Evolutionary conservation across 37 sponge, comb jelly and placozoan species (phyloP).

Genomic region (Halichondria panicea): DNA sequence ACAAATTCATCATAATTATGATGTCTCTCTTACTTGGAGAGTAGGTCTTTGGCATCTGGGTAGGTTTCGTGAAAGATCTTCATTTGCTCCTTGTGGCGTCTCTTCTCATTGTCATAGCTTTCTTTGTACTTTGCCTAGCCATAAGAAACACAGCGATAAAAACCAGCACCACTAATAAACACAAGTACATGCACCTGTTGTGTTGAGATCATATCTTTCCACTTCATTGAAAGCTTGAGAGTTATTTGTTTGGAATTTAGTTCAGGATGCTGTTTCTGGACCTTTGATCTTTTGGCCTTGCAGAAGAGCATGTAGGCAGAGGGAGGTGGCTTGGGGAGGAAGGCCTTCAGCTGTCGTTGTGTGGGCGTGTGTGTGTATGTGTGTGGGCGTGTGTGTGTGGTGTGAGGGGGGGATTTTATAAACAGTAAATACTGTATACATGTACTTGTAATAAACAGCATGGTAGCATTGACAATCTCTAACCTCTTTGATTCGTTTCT

Average conservation of each 20-base stretch:
- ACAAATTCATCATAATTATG: too few relatives aligned
- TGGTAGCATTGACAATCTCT: neutral
- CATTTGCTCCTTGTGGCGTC: slow-evolving; percentile 31
- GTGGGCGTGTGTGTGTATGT: slow-evolving; percentile 5
- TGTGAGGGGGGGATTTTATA: neutral
- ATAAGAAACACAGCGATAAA: neutral
- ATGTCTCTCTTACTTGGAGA: slow-evolving; percentile 2
- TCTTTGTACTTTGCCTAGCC: slow-evolving; percentile 29
- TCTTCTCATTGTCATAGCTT: slow-evolving; percentile 1
- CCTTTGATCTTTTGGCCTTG: slow-evolving; percentile 36
- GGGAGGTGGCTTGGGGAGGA: slow-evolving; percentile 50
- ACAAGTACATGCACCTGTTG: neutral
- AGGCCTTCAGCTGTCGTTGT: slow-evolving; percentile 18
- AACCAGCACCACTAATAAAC: neutral
- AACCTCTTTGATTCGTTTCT: slow-evolving; percentile 9
- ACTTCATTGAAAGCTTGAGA: slow-evolving; percentile 39
- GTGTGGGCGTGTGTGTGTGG: slow-evolving; percentile 16
- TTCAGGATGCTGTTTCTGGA: slow-evolving; percentile 53
- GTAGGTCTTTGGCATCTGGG: slow-evolving; percentile 56
- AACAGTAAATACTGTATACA: neutral
- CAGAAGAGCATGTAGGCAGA: slow-evolving; percentile 57
- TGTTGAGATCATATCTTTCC: slow-evolving; percentile 23
- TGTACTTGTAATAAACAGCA: neutral
- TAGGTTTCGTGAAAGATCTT: slow-evolving; percentile 35
- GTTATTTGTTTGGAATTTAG: slow-evolving; percentile 23